Conservation (phyloP, 2,113 vertebrate genomes). For the Toxotes chatareus region DNA sequence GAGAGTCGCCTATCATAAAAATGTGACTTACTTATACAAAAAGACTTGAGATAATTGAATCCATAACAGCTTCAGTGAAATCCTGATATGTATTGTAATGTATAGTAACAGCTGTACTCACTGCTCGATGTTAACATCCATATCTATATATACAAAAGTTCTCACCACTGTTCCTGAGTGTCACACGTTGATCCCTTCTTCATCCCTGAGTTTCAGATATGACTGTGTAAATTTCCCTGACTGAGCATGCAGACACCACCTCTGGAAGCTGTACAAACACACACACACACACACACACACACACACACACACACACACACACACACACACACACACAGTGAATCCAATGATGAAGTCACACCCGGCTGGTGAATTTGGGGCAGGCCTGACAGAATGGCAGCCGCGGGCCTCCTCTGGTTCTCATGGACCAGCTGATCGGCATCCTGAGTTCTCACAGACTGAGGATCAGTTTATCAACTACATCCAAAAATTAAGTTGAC, state of each 20-base stretch:
- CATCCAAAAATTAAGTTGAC: background rate
- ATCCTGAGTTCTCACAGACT: conserved; percentile 28
- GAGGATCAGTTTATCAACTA: conserved; percentile 14
- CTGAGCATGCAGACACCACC: conserved; percentile 17
- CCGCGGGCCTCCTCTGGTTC: conserved; percentile 51
- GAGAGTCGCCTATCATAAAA: background rate
- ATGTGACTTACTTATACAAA: background rate
- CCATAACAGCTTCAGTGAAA: background rate
- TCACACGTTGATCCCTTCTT: conserved; percentile 49
- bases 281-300: conserved; percentile 14
- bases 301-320: conserved; percentile 18
- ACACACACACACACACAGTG: conserved; percentile 28
- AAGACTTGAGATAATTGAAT: background rate
- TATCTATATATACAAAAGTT: background rate
- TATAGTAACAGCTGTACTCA: background rate
- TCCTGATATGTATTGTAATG: too few species aligned
- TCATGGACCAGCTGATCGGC: conserved; percentile 55
- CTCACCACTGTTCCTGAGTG: conserved; percentile 52
- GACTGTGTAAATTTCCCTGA: conserved; percentile 36
- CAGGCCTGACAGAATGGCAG: conserved; percentile 75
- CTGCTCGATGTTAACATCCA: background rate
- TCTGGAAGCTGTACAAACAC: conserved; percentile 14
- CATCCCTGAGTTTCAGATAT: conserved; percentile 61
- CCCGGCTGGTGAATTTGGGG: conserved; percentile 82
- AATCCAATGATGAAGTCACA: conserved; percentile 78